Percentiles rank a stretch among this genome's conserved stretches.
Evolutionary conservation across 2,797 vertebrate species (phyloP).

Genomic region (Triplophysa bombifrons): DNA sequence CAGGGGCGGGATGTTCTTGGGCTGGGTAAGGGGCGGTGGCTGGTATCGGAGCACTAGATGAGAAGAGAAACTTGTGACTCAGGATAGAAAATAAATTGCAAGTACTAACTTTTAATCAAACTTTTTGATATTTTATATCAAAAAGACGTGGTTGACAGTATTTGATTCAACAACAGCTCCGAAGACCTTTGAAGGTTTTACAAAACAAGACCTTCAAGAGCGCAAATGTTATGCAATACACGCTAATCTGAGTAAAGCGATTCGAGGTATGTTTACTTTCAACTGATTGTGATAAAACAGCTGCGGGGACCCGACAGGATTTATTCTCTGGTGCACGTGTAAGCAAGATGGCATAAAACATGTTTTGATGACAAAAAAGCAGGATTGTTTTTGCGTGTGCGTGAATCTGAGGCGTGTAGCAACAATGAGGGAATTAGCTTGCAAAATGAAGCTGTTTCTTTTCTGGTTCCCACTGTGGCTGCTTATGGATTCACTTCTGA

Average conservation of each 20-base stretch:
- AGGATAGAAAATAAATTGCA: background rate
- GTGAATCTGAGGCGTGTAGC: constrained; percentile 11
- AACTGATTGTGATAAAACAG: background rate
- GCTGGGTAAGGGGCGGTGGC: constrained; percentile 50
- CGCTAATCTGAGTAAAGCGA: background rate
- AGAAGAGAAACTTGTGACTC: constrained; percentile 1
- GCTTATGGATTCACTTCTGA: constrained; percentile 29
- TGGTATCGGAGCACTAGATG: constrained; percentile 23
- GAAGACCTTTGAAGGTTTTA: background rate
- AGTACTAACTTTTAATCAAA: background rate
- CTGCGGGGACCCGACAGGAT: background rate
- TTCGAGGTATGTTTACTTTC: constrained; percentile 7
- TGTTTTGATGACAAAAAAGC: constrained; percentile 5
- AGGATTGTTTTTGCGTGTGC: constrained; percentile 10
- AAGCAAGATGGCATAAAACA: background rate
- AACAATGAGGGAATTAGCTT: constrained; percentile 43
- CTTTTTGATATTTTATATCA: background rate
- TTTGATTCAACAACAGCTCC: background rate
- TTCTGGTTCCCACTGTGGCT: constrained; percentile 31
- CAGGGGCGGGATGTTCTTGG: constrained; percentile 51
- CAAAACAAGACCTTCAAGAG: background rate
- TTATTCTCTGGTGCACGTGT: no score
- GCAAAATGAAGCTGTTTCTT: constrained; percentile 39
- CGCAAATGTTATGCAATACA: background rate
- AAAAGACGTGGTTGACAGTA: background rate